Base-by-base conservation (phyloP, 1,140 invertebrate genomes). In the Drosophila paulistorum region DNA sequence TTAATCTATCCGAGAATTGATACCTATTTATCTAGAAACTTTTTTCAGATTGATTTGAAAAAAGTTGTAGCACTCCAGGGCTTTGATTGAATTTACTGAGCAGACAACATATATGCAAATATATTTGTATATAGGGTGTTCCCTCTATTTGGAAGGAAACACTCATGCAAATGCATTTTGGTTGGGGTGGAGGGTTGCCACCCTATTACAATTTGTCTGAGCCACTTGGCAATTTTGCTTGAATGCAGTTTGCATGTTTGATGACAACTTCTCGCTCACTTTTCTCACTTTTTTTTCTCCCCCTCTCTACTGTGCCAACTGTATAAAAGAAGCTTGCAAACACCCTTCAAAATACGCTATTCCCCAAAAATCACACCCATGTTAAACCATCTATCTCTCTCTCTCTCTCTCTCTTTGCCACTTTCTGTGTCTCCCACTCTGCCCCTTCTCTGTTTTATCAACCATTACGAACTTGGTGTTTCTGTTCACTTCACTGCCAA, bases 241-340 rank as follows among this genome's bases (percentile, higher is more conserved):
- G 74, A 76, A 76, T 76, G 74, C 74, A 76, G 74, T 76, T 76
- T 76, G 74, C 74, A 76, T 76, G 74, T 76, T 76, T 76, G 74
- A 76, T 76, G 74, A 77, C 74, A 77, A 66, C 74, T 76, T 67
- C 60, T 63, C 54, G 20, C 41, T 39, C 26, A 62, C 10, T 13
- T 33, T 57, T 26, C 2, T 23, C 17, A 30, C 17, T 35, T 13
- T 45, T 57, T 20, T 2, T 1, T 17, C 42, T 13, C 39, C 42
- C 14, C 39, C 17, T 35, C 30, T 30, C 57, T 35, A 30, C 30
- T 6, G 30, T 30, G 30, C 5, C 26, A 57, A 57, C 26, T 30
- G 61, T 20, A 61, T 7, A 14, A 61, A 26, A 68, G 7, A 41
- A 30, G 42, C 45, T 48, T 10, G 45, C 14, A 48, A 48, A 48